Percentiles rank a stretch among this genome's conserved stretches.
Conservation (phyloP, 1,140 invertebrate species). For the Drosophila santomea region DNA sequence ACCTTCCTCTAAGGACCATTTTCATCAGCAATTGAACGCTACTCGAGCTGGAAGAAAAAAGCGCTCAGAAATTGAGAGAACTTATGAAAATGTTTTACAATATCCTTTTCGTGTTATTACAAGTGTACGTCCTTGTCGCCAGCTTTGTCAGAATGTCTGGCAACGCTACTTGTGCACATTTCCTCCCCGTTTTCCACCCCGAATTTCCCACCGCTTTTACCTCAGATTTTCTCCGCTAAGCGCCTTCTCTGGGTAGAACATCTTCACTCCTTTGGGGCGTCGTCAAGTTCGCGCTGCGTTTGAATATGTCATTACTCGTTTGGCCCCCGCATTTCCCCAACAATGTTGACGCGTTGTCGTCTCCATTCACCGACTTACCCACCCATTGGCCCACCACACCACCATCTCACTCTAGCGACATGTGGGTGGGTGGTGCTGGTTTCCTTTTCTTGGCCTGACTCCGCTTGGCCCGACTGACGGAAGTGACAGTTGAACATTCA, state of each 20-base stretch:
- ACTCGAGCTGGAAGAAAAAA: constrained; percentile 27
- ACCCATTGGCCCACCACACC: neutral
- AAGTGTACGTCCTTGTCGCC: constrained; percentile 83
- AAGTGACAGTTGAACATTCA: constrained; percentile 83
- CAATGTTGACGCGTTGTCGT: constrained; percentile 63
- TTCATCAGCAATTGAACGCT: constrained; percentile 36
- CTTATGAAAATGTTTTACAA: constrained; percentile 85
- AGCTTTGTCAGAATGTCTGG: constrained; percentile 84
- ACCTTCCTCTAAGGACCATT: constrained; percentile 3
- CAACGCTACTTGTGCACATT: constrained; percentile 54
- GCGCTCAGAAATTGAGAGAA: constrained; percentile 52
- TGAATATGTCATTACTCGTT: constrained; percentile 79
- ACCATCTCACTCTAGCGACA: constrained; percentile 1
- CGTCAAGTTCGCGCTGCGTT: constrained; percentile 78
- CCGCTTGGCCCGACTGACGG: constrained; percentile 54
- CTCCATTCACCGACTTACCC: neutral
- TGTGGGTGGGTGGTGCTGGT: constrained; percentile 28
- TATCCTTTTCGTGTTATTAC: constrained; percentile 85
- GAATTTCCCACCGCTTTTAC: neutral
- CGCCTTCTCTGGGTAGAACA: constrained; percentile 32
- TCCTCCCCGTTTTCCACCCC: neutral
- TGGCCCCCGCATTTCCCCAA: constrained; percentile 36
- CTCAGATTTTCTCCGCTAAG: neutral
- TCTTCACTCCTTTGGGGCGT: constrained; percentile 67
- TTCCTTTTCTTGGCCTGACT: constrained; percentile 43